Base-by-base conservation (phyloP, 2,888 invertebrate genomes). In the Synanthedon formicaeformis region DNA sequence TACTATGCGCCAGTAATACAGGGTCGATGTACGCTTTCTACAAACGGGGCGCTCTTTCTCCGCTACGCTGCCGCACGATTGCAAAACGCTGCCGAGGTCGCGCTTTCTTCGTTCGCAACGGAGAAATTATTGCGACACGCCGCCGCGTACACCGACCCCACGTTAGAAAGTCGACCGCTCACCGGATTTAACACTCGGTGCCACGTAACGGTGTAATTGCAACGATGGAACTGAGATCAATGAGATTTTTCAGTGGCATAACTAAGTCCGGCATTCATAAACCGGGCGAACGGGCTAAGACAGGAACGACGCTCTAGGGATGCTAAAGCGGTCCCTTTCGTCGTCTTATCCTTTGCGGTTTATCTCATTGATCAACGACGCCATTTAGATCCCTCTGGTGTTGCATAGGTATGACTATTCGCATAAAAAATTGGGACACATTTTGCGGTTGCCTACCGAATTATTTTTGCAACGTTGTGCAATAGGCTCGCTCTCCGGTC, bases 71-170 rank as follows among this genome's bases (percentile, higher is more conserved):
- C 57, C 54, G 59, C 57, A 72, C 78, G 81, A 84, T 88, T 88
- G 88, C 88, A 85, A 88, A 88, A 87, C 81, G 72, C 61, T 73
- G 74, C 74, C 67, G 83, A 81, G 88, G 85, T 87, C 85, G 87
- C 87, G 86, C 88, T 87, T 87, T 88, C 87, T 87, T 87, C 86
- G 81, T 78, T 79, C 77, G 85, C 86, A 73, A 81, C 73, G 78
- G 86, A 86, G 88, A 87, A 88, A 87, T 87, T 86, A 78, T 88
- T 88, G 86, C 87, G 84, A 80, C 87, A 87, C 79, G 72, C 67
- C 71, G 72, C 70, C 73, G 77, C 78, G 84, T 86, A 77, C 85
- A 79, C 81, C 85, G 86, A 84, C 87, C 84, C 79, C 86, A 78
- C 75, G 84, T 81, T 86, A 87, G 87, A 87, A 87, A 87, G 87